Conservation (phyloP, 2,797 vertebrate genomes). For the Catostomus latipinnis region DNA sequence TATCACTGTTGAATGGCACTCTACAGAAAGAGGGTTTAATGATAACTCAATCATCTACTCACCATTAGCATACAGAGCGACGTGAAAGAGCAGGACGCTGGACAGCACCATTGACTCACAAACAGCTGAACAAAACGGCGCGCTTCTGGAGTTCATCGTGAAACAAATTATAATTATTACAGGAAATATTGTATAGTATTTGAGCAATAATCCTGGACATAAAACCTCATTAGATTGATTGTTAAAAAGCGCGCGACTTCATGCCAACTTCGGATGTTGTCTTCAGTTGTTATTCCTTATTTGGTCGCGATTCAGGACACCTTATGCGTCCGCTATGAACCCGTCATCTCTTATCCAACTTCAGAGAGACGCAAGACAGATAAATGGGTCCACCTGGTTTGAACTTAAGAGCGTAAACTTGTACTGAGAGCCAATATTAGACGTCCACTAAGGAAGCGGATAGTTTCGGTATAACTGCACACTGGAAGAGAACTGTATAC, state of each 20-base stretch:
- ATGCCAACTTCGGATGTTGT: constrained; percentile 26
- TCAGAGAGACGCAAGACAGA: background rate
- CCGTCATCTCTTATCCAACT: constrained; percentile 11
- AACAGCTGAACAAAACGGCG: constrained; percentile 10
- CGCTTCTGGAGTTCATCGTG: constrained; percentile 35
- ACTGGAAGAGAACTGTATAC: no score
- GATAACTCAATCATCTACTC: background rate
- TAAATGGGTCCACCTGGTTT: background rate
- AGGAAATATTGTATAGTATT: background rate
- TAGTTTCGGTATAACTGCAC: no score
- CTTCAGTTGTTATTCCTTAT: constrained; percentile 17
- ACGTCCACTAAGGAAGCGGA: no score
- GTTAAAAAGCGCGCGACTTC: constrained; percentile 9
- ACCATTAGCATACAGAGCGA: constrained; percentile 36
- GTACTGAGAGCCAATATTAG: no score
- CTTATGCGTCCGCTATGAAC: constrained; percentile 3
- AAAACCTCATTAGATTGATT: background rate
- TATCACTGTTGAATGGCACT: background rate
- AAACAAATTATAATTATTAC: background rate
- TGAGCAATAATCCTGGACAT: background rate
- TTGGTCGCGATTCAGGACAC: constrained; percentile 21
- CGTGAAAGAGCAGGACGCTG: constrained; percentile 48
- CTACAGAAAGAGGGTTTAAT: background rate
- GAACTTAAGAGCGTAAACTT: background rate
- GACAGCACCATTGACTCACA: constrained; percentile 46